A percentile compares a stretch with the other conserved stretches of the same genome.
Evolutionary conservation across 2,888 invertebrate species (phyloP).

Genomic region (Dysmachus trigonus): DNA sequence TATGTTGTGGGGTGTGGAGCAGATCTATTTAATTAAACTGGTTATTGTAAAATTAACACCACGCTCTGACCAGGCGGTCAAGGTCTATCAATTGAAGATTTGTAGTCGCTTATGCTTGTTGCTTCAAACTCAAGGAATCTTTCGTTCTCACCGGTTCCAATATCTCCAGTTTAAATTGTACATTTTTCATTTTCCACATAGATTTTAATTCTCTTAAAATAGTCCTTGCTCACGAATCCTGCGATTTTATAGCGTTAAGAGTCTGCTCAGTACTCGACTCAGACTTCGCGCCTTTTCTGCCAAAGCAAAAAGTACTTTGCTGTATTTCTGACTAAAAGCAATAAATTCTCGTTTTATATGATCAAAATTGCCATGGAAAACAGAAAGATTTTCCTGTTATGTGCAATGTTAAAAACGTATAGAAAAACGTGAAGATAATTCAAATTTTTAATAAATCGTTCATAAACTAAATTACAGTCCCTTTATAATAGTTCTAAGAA

Average conservation of each 20-base stretch:
- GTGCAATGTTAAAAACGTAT: no score
- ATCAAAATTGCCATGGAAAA: no score
- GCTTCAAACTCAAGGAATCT: neutral
- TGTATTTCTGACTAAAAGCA: no score
- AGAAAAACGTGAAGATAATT: no score
- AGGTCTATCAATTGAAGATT: neutral
- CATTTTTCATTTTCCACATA: neutral
- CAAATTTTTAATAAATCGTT: no score
- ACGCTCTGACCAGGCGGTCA: neutral
- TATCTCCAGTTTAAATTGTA: neutral
- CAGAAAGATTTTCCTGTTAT: no score
- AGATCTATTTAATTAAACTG: neutral
- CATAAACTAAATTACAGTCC: no score
- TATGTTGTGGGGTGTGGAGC: no score
- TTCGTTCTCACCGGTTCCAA: neutral
- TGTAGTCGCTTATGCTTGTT: neutral
- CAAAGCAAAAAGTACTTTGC: neutral
- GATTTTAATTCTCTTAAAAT: neutral
- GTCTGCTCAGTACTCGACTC: neutral
- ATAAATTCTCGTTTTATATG: no score
- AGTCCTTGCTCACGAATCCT: neutral
- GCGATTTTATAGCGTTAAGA: neutral
- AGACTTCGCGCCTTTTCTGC: neutral
- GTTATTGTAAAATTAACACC: neutral
- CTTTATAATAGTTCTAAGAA: no score